A percentile compares a stretch with the other conserved stretches of the same genome.
Evolutionary conservation across 1,140 invertebrate species (phyloP).

Genomic region (Doryteuthis pealeii): DNA sequence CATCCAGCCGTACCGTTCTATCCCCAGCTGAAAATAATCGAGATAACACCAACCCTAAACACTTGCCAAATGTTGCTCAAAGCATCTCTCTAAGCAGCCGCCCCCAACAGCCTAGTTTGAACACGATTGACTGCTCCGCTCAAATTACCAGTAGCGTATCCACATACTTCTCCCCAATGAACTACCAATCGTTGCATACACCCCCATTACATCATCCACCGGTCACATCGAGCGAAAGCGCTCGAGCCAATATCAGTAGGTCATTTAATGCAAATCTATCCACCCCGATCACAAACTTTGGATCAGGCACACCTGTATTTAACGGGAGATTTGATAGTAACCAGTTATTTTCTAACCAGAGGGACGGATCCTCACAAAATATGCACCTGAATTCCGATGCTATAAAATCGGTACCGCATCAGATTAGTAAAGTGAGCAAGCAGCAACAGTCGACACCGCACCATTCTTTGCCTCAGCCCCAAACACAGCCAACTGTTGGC

Average conservation of each 20-base stretch:
- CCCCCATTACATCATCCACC: constrained; percentile 35
- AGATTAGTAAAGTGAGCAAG: constrained; percentile 18
- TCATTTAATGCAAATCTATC: constrained; percentile 20
- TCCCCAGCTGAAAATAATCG: background rate
- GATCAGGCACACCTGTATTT: background rate
- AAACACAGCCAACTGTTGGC: constrained; percentile 12
- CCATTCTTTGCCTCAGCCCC: constrained; percentile 23
- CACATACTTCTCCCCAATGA: constrained; percentile 14
- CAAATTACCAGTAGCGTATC: constrained; percentile 18
- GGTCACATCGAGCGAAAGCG: constrained; percentile 28
- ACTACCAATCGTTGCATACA: constrained; percentile 27
- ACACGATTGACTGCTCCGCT: background rate
- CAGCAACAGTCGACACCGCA: constrained; percentile 22
- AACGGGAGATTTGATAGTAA: constrained; percentile 5
- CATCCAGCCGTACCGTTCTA: background rate
- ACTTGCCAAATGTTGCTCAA: background rate
- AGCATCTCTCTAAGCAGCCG: background rate
- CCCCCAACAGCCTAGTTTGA: background rate
- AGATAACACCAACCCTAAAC: background rate
- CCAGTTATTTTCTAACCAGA: background rate
- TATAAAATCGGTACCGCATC: constrained; percentile 24
- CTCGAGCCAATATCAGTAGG: constrained; percentile 23
- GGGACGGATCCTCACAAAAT: background rate
- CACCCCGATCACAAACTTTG: constrained; percentile 21
- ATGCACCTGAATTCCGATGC: constrained; percentile 18